Evolutionary conservation across 2,888 invertebrate species (phyloP).

Genomic region (Siphonodentalium dalli): DNA sequence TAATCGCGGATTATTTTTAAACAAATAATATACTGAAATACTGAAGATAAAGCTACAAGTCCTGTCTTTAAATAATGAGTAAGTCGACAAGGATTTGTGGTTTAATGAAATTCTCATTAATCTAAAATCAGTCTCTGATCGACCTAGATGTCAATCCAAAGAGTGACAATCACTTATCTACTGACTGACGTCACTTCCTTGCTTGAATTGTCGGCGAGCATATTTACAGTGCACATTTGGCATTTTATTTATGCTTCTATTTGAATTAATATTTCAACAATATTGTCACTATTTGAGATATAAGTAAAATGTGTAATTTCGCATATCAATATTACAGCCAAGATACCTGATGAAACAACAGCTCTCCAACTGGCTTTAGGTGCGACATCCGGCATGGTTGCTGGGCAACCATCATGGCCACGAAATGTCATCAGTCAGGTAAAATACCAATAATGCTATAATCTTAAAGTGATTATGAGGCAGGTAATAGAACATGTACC

Average conservation of each 20-base stretch:
- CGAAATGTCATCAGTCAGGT: conserved; percentile 85
- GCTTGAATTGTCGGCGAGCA: no score
- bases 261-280: neutral
- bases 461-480: neutral
- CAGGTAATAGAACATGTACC: neutral
- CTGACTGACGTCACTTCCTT: no score
- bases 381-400: conserved; percentile 86
- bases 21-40: no score
- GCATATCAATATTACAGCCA: conserved; percentile 67
- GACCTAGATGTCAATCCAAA: no score
- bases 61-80: no score
- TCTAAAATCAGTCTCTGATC: no score
- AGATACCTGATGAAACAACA: conserved; percentile 94
- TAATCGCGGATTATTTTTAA: no score
- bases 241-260: neutral
- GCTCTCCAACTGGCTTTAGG: conserved; percentile 84
- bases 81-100: no score
- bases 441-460: conserved; percentile 15
- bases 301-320: neutral
- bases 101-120: no score
- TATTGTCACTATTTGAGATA: neutral
- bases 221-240: neutral
- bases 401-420: conserved; percentile 82
- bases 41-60: no score
- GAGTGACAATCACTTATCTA: no score